phyloP scores from a whole-genome alignment of 2,113 vertebrate genomes.

The Acanthochromis polyacanthus region DNA sequence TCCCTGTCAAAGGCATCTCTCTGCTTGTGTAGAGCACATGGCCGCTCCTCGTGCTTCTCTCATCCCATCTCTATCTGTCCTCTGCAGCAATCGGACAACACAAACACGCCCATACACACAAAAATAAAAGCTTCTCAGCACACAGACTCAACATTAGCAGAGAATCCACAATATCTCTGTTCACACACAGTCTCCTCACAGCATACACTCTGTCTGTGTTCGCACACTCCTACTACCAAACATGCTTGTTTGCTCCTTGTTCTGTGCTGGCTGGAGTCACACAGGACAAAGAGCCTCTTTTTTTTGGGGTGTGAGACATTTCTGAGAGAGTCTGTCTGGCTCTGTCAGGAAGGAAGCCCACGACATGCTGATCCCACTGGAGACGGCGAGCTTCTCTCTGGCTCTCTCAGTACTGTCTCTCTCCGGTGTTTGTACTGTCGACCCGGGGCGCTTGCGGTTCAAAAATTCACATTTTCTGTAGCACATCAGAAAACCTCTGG shows the following conservation, averaged over 20 bases:
- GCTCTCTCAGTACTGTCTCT: slow-evolving; percentile 67
- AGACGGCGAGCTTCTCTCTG: slow-evolving; percentile 48
- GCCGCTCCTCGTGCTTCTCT: slow-evolving; percentile 67
- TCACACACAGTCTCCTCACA: slow-evolving; percentile 23
- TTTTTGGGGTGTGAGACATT: slow-evolving; percentile 54
- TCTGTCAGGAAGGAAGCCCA: slow-evolving; percentile 73
- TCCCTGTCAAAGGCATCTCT: slow-evolving; percentile 57
- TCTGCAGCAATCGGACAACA: slow-evolving; percentile 40
- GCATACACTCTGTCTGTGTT: slow-evolving; percentile 34
- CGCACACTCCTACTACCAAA: slow-evolving; percentile 51
- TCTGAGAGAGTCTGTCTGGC: slow-evolving; percentile 68
- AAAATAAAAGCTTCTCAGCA: slow-evolving; percentile 6
- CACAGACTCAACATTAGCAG: slow-evolving; percentile 33
- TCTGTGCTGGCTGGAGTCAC: slow-evolving; percentile 49
- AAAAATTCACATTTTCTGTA: slow-evolving; percentile 20
- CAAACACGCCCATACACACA: slow-evolving; percentile 20
- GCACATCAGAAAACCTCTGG: slow-evolving; percentile 65
- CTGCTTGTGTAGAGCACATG: slow-evolving; percentile 72
- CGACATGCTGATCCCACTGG: slow-evolving; percentile 67
- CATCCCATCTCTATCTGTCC: slow-evolving; percentile 70
- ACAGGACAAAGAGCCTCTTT: slow-evolving; percentile 71
- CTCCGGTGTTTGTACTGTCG: background rate
- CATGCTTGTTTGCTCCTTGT: slow-evolving; percentile 71
- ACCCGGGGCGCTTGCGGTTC: slow-evolving; percentile 18
- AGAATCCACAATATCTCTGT: slow-evolving; percentile 46